phyloP scores from a whole-genome alignment of 2,113 vertebrate species.

The Tor tambroides region DNA sequence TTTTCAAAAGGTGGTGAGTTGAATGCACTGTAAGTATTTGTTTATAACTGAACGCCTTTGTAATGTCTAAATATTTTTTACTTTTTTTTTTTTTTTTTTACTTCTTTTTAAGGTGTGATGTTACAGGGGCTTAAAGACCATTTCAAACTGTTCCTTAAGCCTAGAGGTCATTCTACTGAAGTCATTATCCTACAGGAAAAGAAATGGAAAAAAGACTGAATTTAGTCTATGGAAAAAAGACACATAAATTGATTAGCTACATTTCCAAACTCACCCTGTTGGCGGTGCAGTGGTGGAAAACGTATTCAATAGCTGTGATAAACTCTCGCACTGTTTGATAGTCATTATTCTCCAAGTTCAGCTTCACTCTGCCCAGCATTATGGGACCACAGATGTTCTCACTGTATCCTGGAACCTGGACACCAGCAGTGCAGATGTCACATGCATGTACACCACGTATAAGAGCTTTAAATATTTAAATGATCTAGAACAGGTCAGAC shows the following conservation, averaged over 20 bases:
- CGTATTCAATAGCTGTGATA: conserved; percentile 7
- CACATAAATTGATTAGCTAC: not conserved
- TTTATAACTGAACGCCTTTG: not conserved
- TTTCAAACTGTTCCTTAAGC: no score
- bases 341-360: not conserved
- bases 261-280: conserved; percentile 10
- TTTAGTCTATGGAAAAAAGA: no score
- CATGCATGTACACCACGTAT: not conserved
- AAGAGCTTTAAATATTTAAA: not conserved
- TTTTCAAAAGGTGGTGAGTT: not conserved
- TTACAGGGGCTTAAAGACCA: no score
- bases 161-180: no score
- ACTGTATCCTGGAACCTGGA: not conserved
- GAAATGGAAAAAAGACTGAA: no score
- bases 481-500: not conserved
- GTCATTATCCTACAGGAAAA: no score
- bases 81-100: no score
- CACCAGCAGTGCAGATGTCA: not conserved
- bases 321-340: conserved; percentile 11
- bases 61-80: not conserved
- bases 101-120: no score
- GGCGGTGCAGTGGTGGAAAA: conserved; percentile 9
- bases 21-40: not conserved
- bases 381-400: not conserved
- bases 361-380: conserved; percentile 10